Conservation (phyloP, 2,797 vertebrate species). For the Pangasius sanitwongsei region DNA sequence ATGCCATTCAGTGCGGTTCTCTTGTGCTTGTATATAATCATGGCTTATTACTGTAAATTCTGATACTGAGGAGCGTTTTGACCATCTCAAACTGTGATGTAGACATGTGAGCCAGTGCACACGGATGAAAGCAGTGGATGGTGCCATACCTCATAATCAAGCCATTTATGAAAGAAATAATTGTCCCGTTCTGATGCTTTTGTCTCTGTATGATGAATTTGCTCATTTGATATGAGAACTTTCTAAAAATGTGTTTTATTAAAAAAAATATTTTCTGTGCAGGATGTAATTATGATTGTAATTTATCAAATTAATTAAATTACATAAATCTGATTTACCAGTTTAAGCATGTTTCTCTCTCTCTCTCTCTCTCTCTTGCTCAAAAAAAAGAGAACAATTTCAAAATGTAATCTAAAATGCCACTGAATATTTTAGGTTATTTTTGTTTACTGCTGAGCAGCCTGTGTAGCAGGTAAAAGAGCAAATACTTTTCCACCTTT, state of each 20-base stretch:
- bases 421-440: not conserved
- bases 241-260: slow-evolving; percentile 74
- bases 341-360: not conserved
- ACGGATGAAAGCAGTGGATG: slow-evolving; percentile 1
- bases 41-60: slow-evolving; percentile 35
- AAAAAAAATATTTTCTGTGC: slow-evolving; percentile 76
- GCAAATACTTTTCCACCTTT: not conserved
- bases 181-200: slow-evolving; percentile 34
- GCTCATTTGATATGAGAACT: slow-evolving; percentile 67
- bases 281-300: slow-evolving; percentile 71
- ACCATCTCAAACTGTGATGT: slow-evolving; percentile 38
- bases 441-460: not conserved
- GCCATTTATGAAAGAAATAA: slow-evolving; percentile 16
- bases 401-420: not conserved
- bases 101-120: slow-evolving; percentile 22
- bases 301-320: slow-evolving; percentile 81
- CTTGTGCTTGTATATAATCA: slow-evolving; percentile 29
- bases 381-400: not conserved
- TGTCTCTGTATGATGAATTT: slow-evolving; percentile 56
- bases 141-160: slow-evolving; percentile 31
- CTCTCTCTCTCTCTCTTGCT: not conserved
- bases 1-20: slow-evolving; percentile 12
- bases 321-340: slow-evolving; percentile 61
- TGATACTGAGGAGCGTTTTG: slow-evolving; percentile 26
- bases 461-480: not conserved